A percentile compares a stretch with the other conserved stretches of the same genome.
phyloP scores from a whole-genome alignment of 2,888 invertebrate genomes.

The Marasmarcha lunaedactyla region DNA sequence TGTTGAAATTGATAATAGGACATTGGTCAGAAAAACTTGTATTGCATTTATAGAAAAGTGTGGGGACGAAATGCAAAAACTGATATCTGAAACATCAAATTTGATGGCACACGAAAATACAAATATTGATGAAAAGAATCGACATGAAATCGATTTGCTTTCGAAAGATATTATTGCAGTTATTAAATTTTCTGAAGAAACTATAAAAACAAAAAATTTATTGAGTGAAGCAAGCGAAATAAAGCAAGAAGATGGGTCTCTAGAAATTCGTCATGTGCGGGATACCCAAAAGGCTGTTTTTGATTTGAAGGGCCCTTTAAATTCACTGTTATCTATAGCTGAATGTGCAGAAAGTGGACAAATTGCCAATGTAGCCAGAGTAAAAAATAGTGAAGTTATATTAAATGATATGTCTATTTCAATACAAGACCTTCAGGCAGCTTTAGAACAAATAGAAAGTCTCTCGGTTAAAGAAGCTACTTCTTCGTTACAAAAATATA shows the following conservation, averaged over 20 bases:
- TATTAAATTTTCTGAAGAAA: constrained; percentile 62
- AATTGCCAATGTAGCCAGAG: constrained; percentile 23
- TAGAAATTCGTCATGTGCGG: constrained; percentile 42
- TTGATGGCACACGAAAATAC: constrained; percentile 58
- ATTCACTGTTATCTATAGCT: constrained; percentile 40
- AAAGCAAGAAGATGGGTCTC: constrained; percentile 31
- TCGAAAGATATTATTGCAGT: constrained; percentile 61
- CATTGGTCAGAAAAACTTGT: constrained; percentile 77
- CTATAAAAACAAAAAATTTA: constrained; percentile 56
- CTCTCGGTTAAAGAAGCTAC: constrained; percentile 65
- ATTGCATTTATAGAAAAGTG: constrained; percentile 74
- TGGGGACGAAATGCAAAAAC: constrained; percentile 64
- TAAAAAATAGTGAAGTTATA: constrained; percentile 41
- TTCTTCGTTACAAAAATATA: constrained; percentile 44
- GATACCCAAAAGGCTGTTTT: constrained; percentile 54
- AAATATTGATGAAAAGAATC: constrained; percentile 38
- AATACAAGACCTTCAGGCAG: constrained; percentile 58
- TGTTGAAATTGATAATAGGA: constrained; percentile 74
- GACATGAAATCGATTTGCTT: constrained; percentile 50
- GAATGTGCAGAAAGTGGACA: constrained; percentile 36
- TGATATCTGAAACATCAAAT: constrained; percentile 50
- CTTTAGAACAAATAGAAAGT: constrained; percentile 57
- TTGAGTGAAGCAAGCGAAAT: constrained; percentile 42
- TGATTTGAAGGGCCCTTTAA: constrained; percentile 43
- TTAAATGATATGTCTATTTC: constrained; percentile 55